These are phyloP conservation scores for Cervus canadensis DNA, from an alignment of 2,113 vertebrate genomes.

Conservation along the genomic window DNA sequence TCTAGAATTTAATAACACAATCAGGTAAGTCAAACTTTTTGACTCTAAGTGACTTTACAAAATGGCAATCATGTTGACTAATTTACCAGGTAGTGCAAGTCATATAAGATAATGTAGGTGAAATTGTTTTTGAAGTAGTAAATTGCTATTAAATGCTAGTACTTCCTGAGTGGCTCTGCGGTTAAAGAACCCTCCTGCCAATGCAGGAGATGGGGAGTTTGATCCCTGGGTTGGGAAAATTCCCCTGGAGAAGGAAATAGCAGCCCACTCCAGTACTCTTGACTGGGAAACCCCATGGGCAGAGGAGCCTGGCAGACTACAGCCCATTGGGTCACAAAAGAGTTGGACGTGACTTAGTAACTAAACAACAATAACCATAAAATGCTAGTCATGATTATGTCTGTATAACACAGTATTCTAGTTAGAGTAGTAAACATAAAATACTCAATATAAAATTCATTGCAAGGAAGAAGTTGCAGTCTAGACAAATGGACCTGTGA, in stretches of 20 bases:
- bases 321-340: neutral
- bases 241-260: neutral
- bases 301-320: neutral
- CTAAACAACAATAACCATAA: neutral
- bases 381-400: neutral
- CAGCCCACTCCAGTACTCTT: neutral
- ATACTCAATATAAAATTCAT: neutral
- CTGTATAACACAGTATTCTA: neutral
- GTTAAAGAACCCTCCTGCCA: neutral
- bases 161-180: neutral
- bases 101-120: neutral
- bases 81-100: neutral
- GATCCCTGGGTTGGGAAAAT: neutral
- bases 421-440: neutral
- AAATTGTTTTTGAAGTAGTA: neutral
- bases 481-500: neutral
- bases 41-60: neutral
- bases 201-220: neutral
- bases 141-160: neutral
- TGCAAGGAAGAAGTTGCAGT: neutral
- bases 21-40: neutral
- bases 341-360: neutral
- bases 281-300: neutral
- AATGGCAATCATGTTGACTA: neutral
- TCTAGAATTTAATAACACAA: neutral